Evolutionary conservation across 2,888 invertebrate species (phyloP).

Genomic region (Campoletis raptor): DNA sequence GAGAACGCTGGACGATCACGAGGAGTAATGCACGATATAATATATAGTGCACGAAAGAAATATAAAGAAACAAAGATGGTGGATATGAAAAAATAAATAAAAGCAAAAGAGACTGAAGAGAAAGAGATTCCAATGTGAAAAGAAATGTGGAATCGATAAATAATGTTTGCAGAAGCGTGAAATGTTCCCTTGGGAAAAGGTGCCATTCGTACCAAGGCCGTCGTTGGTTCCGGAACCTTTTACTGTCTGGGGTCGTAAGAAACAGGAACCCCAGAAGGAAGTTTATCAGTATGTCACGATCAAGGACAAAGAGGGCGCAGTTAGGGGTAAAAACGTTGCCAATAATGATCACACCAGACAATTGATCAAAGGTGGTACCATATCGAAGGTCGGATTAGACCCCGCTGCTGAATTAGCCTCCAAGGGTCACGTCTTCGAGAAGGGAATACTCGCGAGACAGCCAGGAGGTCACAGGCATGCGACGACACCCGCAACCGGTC

Average conservation of each 20-base stretch:
- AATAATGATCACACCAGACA: constrained; percentile 82
- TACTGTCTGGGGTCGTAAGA: constrained; percentile 92
- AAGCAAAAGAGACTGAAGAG: constrained; percentile 9
- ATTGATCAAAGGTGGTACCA: constrained; percentile 81
- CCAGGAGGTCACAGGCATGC: constrained; percentile 78
- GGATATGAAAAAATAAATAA: not conserved
- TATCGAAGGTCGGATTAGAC: constrained; percentile 82
- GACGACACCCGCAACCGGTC: constrained; percentile 79
- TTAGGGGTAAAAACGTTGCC: constrained; percentile 81
- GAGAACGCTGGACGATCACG: constrained; percentile 71
- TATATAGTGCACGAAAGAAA: constrained; percentile 43
- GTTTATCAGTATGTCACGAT: constrained; percentile 83
- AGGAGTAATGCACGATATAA: constrained; percentile 38
- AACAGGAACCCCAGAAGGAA: constrained; percentile 82
- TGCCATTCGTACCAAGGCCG: constrained; percentile 94
- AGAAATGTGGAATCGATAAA: constrained; percentile 56
- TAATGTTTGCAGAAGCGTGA: constrained; percentile 89
- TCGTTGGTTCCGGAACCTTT: constrained; percentile 94
- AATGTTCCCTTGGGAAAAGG: constrained; percentile 94
- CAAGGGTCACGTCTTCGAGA: constrained; percentile 82
- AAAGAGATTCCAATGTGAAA: constrained; percentile 24
- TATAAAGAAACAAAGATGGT: constrained; percentile 7
- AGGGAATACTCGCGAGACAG: constrained; percentile 81
- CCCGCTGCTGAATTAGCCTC: constrained; percentile 82
- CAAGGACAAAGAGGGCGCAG: constrained; percentile 79